A percentile compares a stretch with the other conserved stretches of the same genome.
Conservation (phyloP, 2,888 invertebrate genomes). For the Troides oblongomaculatus region DNA sequence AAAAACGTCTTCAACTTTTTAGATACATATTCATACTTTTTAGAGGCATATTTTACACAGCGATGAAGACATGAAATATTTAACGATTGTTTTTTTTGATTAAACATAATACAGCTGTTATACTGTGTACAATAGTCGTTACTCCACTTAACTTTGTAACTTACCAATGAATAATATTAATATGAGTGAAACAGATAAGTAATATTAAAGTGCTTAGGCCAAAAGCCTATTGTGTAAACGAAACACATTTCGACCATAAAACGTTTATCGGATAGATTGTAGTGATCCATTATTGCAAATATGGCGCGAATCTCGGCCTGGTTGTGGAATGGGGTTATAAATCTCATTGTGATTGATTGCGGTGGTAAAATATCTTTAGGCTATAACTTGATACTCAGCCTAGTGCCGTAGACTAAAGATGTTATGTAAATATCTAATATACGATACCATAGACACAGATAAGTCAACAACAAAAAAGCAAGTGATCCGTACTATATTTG, state of each 20-base stretch:
- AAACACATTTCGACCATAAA: conserved; percentile 3
- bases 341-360: conserved; percentile 24
- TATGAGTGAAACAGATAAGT: neutral
- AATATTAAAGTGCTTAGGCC: neutral
- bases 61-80: too few relatives aligned
- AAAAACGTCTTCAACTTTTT: too few relatives aligned
- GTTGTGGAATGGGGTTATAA: conserved; percentile 12
- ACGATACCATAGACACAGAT: neutral
- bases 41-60: too few relatives aligned
- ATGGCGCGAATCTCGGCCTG: conserved; percentile 13
- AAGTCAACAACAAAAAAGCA: too few relatives aligned
- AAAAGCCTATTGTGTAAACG: neutral
- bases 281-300: conserved; percentile 20
- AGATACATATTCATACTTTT: too few relatives aligned
- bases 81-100: too few relatives aligned
- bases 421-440: neutral
- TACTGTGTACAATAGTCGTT: too few relatives aligned
- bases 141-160: neutral
- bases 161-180: neutral
- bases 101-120: too few relatives aligned
- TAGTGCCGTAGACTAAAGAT: neutral
- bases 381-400: conserved; percentile 14
- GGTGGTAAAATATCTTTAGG: conserved; percentile 13
- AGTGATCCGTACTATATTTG: too few relatives aligned
- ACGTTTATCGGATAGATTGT: conserved; percentile 12